These are phyloP conservation scores for Hippocampus kuda DNA, from an alignment of 2,797 vertebrate genomes.

Conservation along the genomic window DNA sequence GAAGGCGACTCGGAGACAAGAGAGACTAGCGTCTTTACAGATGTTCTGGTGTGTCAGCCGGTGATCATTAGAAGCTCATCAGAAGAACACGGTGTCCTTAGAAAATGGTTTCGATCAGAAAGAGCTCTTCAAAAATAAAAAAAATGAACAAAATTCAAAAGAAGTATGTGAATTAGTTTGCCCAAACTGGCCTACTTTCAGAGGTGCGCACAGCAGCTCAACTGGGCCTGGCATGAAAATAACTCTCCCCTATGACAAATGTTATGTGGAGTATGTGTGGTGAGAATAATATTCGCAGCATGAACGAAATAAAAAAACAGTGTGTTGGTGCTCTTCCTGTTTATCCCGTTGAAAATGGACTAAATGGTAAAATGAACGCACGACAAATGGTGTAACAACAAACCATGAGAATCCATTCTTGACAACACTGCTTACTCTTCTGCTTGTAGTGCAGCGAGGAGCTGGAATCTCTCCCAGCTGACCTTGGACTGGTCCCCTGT, in stretches of 20 bases:
- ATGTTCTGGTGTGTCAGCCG: constrained; percentile 31
- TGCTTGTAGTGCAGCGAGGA: background rate
- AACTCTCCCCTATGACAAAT: constrained; percentile 1
- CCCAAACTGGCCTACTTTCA: constrained; percentile 31
- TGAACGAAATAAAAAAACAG: background rate
- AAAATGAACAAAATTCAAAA: constrained; percentile 1
- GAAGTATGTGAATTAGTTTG: constrained; percentile 19
- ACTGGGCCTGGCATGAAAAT: constrained; percentile 14
- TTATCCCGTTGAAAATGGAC: background rate
- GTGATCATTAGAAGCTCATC: constrained; percentile 36
- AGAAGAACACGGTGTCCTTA: constrained; percentile 34
- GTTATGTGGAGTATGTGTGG: constrained; percentile 6
- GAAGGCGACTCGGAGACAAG: constrained; percentile 33
- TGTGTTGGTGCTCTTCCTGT: no score
- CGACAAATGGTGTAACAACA: background rate
- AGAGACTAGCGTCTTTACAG: constrained; percentile 36
- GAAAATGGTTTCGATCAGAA: constrained; percentile 36
- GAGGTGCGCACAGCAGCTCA: constrained; percentile 8
- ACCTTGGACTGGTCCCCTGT: background rate
- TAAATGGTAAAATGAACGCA: background rate
- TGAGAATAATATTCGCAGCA: constrained; percentile 1
- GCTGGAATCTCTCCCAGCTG: background rate
- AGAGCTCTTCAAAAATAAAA: constrained; percentile 16
- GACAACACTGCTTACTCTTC: background rate
- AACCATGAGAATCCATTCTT: background rate